Conservation (phyloP, 2,113 vertebrate species). For the Sinocyclocheilus anophthalmus region DNA sequence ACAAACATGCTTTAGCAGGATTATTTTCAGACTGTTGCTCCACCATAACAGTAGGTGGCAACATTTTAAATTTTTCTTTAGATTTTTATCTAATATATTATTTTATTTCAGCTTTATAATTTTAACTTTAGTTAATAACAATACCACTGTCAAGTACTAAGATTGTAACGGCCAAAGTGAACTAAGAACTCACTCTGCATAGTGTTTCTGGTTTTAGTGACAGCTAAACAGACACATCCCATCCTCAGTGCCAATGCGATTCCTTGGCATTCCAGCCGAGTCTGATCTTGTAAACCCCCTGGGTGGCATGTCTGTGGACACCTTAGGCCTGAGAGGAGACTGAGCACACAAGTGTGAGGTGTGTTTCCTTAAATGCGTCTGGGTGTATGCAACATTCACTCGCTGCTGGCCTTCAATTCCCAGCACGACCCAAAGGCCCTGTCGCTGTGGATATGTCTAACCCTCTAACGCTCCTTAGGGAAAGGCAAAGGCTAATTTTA, state of each 20-base stretch:
- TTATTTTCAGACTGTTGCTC: too few relatives aligned
- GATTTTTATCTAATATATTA: too few relatives aligned
- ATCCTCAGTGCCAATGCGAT: constrained; percentile 29
- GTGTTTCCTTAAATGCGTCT: constrained; percentile 1
- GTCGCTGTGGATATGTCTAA: not conserved
- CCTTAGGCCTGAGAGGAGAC: not conserved
- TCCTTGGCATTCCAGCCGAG: constrained; percentile 46
- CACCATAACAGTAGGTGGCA: too few relatives aligned
- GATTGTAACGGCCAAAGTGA: too few relatives aligned
- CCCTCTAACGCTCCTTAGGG: not conserved
- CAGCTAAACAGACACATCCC: not conserved
- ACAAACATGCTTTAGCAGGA: too few relatives aligned
- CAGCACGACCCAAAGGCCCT: constrained; percentile 39
- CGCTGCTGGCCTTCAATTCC: constrained; percentile 44
- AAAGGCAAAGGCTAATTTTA: not conserved
- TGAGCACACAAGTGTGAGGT: not conserved
- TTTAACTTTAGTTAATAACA: too few relatives aligned
- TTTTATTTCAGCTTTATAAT: too few relatives aligned
- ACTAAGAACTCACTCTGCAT: not conserved
- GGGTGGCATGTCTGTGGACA: not conserved
- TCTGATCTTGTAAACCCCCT: constrained; percentile 46
- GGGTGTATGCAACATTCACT: constrained; percentile 8
- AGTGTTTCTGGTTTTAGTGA: not conserved
- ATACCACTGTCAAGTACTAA: too few relatives aligned
- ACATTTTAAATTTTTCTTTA: too few relatives aligned